These are phyloP conservation scores for Ametastegia equiseti DNA, from an alignment of 2,888 invertebrate genomes.

Conservation along the genomic window DNA sequence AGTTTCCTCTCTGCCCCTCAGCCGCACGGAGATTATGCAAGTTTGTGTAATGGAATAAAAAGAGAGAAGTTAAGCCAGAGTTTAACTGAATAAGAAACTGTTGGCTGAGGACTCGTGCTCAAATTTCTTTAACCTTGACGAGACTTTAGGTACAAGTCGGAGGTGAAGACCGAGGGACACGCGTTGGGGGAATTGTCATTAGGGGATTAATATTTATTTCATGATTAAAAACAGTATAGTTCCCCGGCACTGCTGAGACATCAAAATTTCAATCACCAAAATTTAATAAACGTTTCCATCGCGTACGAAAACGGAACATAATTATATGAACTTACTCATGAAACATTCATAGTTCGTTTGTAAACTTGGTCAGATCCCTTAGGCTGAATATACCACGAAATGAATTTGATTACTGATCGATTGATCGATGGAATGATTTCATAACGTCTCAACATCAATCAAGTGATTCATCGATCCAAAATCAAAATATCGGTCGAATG, in stretches of 20 bases:
- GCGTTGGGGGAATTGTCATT: neutral
- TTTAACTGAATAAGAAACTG: conserved; percentile 42
- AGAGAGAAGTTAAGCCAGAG: conserved; percentile 46
- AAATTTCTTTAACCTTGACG: conserved; percentile 34
- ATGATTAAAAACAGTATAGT: neutral
- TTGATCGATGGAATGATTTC: too few species aligned
- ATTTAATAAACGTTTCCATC: neutral
- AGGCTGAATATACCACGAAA: too few species aligned
- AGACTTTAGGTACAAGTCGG: conserved; percentile 5
- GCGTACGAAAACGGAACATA: too few species aligned
- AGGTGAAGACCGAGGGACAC: neutral
- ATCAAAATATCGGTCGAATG: too few species aligned
- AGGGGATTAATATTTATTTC: conserved; percentile 25
- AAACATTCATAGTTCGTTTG: too few species aligned
- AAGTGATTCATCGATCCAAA: too few species aligned
- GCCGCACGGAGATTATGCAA: conserved; percentile 57
- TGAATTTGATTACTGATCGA: too few species aligned
- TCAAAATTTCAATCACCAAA: neutral
- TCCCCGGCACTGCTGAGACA: neutral
- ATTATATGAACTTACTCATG: too few species aligned
- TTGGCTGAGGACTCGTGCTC: conserved; percentile 16
- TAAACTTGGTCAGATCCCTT: too few species aligned
- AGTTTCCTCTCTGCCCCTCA: conserved; percentile 11
- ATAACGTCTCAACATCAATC: too few species aligned
- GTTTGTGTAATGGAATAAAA: conserved; percentile 62